phyloP scores from a whole-genome alignment of 92 coral and sea anemone genomes.

The Umimayanthus chanpuru region DNA sequence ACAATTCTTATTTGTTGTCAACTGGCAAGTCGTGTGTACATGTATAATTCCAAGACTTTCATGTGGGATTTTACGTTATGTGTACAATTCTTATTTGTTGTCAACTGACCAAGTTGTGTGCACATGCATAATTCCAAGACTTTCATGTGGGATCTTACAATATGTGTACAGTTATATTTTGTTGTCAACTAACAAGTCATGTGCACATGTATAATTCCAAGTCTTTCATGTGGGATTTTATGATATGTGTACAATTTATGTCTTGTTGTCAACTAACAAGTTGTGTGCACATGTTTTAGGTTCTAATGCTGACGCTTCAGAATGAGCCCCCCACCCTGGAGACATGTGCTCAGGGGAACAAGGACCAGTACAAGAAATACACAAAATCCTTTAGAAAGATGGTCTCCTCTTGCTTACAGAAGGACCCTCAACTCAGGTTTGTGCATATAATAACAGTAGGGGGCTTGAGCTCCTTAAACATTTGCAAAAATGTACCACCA shows the following conservation, averaged over 20 bases:
- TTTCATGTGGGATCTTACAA: too few species aligned
- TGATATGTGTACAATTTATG: too few species aligned
- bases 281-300: conserved; percentile 47
- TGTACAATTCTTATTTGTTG: background rate
- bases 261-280: background rate
- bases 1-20: background rate
- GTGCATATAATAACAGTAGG: background rate
- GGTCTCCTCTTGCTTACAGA: conserved; percentile 81
- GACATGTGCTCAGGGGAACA: conserved; percentile 73
- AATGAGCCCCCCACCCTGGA: conserved; percentile 97
- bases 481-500: too few species aligned
- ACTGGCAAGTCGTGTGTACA: background rate
- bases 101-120: background rate
- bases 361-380: conserved; percentile 83
- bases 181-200: background rate
- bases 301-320: conserved; percentile 92
- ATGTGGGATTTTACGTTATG: too few species aligned
- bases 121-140: background rate
- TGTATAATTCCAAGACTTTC: too few species aligned
- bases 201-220: background rate
- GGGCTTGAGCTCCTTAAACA: too few species aligned
- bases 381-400: conserved; percentile 82
- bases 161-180: too few species aligned
- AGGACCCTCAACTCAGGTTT: conserved; percentile 87
- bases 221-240: too few species aligned